Base-by-base conservation (phyloP, 2,113 vertebrate species). In the Romanogobio albipinnatus region DNA sequence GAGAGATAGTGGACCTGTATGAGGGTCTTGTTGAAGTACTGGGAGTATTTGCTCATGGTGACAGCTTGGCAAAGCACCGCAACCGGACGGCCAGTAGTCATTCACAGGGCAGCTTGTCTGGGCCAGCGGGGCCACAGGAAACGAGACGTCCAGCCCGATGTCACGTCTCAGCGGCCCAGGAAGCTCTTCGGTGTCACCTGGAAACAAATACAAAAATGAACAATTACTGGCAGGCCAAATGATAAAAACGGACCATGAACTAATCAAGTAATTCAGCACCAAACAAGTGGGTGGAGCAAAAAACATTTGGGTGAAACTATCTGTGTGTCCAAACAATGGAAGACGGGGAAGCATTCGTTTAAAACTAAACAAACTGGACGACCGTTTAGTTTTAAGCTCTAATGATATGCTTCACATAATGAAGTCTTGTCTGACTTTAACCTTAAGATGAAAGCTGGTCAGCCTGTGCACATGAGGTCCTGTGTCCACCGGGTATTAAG, bases 11-110 rank as follows among this genome's bases (percentile, higher is more conserved):
- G 95, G 84, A 92, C 90, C 49, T 17, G 19, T 89, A 99, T 96
- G 56, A 97, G 93, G 51, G 1, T 77, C 1, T 61, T n/a, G 85
- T 96, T 96, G 92, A 97, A 96, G 51, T 99, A 99, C 0, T 96
- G 94, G 9, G 94, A 95, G 93, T 97, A 99, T 90, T 94, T 95
- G 95, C 92, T 94, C 96, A 97, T 97, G 95, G 89, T 78, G 89
- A 88, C 87, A n/a, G 89, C 86, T 64, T 88, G 89, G 90, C 87
- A 93, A 86, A 87, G 73, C 90, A 83, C 85, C 33, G 45, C 86
- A 1, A 11, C 77, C 84, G 86, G 84, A 88, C 86, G 80, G 73
- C 82, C 88, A 84, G 76, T 83, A 87, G 26, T 87, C 88, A 91
- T 95, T 95, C 86, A 92, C 87, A 87, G 92, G 81, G 86, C 24